Percentiles rank a stretch among this genome's conserved stretches.
Conservation (phyloP, 2,113 vertebrate species). For the Melanerpes aurifrons region DNA sequence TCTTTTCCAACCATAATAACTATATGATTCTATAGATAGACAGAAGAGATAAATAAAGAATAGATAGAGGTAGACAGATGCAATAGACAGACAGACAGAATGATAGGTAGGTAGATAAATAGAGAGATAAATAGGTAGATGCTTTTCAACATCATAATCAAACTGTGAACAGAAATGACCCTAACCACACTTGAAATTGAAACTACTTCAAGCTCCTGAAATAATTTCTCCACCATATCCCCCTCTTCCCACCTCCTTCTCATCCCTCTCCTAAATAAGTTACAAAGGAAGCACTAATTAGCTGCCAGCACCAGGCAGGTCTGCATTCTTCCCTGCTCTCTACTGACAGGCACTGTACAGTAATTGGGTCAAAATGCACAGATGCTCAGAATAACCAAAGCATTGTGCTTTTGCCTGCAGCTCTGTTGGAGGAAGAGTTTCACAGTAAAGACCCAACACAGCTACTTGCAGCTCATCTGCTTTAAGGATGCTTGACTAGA, state of each 20-base stretch:
- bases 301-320: background rate
- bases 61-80: too few species aligned
- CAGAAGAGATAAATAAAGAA: too few species aligned
- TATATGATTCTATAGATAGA: too few species aligned
- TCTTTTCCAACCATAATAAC: too few species aligned
- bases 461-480: background rate
- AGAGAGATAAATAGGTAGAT: background rate
- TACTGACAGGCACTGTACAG: background rate
- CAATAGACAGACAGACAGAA: too few species aligned
- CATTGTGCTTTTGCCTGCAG: background rate
- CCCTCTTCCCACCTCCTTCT: background rate
- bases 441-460: background rate
- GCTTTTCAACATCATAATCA: background rate
- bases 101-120: too few species aligned
- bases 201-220: background rate
- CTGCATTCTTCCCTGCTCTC: background rate
- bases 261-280: background rate
- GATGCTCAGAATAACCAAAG: conserved; percentile 28
- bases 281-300: conserved; percentile 38
- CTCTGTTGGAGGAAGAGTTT: background rate
- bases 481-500: background rate
- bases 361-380: conserved; percentile 44
- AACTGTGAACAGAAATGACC: background rate
- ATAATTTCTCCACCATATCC: background rate
- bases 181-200: background rate